Evolutionary conservation across 2,888 invertebrate species (phyloP).

Genomic region (Tetanocera ferruginea): DNA sequence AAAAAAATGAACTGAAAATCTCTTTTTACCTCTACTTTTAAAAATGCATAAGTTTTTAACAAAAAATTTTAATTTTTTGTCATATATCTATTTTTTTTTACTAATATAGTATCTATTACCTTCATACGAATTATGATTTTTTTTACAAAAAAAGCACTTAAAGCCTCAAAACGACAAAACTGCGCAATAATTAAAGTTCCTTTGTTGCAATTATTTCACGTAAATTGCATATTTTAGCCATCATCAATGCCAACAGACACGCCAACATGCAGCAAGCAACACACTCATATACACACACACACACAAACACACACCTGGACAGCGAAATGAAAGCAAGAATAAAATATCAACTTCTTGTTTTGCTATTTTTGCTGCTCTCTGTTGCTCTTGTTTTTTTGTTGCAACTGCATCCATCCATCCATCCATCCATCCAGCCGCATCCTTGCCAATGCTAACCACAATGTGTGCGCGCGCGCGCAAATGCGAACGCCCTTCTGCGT

Average conservation of each 20-base stretch:
- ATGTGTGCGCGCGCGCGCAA: constrained; percentile 38
- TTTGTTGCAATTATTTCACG: constrained; percentile 46
- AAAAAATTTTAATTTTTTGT: neutral
- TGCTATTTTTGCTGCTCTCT: neutral
- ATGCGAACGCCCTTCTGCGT: constrained; percentile 48
- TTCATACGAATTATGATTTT: neutral
- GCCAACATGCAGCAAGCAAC: constrained; percentile 27
- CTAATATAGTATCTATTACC: neutral
- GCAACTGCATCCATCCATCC: constrained; percentile 24
- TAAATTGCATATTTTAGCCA: constrained; percentile 49
- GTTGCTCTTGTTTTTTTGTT: constrained; percentile 13
- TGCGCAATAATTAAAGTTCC: constrained; percentile 4
- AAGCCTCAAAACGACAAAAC: constrained; percentile 38
- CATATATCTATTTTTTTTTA: neutral
- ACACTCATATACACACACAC: constrained; percentile 19
- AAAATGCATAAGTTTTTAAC: too few relatives aligned
- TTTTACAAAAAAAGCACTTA: constrained; percentile 9
- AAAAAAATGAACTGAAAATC: too few relatives aligned
- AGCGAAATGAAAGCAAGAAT: constrained; percentile 1
- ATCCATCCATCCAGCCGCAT: constrained; percentile 36
- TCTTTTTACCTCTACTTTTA: too few relatives aligned
- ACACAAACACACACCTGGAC: neutral
- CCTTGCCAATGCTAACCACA: constrained; percentile 47
- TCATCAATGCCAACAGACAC: constrained; percentile 38
- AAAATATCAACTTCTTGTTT: neutral